These are phyloP conservation scores for Fregetta grallaria DNA, from an alignment of 2,113 vertebrate species.

Conservation along the genomic window DNA sequence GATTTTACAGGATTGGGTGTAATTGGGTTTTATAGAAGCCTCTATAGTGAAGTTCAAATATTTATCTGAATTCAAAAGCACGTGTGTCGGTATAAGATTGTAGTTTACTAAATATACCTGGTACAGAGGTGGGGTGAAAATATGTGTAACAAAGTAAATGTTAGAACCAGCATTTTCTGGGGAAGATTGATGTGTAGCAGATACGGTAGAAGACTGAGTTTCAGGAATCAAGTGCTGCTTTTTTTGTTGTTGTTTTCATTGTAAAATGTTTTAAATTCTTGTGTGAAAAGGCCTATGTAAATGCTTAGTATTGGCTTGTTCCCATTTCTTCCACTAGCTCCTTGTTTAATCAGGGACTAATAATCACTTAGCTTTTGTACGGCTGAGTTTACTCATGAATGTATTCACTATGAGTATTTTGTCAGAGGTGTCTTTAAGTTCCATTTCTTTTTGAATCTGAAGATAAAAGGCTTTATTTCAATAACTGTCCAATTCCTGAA, in stretches of 20 bases:
- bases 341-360: constrained; percentile 49
- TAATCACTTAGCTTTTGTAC: constrained; percentile 55
- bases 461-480: constrained; percentile 29
- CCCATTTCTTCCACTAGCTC: constrained; percentile 16
- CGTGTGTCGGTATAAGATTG: not conserved
- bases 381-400: not conserved
- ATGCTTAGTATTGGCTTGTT: constrained; percentile 3
- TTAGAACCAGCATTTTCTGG: not conserved
- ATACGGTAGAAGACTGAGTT: not conserved
- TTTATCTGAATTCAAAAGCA: constrained; percentile 29
- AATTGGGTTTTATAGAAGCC: constrained; percentile 35
- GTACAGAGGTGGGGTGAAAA: not conserved
- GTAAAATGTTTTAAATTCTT: constrained; percentile 54
- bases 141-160: not conserved
- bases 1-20: constrained; percentile 15
- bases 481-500: not conserved
- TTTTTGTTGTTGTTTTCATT: constrained; percentile 33
- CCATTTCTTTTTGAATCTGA: constrained; percentile 13
- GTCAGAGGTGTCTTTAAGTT: constrained; percentile 20
- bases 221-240: not conserved
- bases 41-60: constrained; percentile 31
- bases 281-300: constrained; percentile 28
- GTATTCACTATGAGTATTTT: not conserved
- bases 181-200: not conserved
- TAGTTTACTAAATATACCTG: not conserved